Evolutionary conservation across 2,797 vertebrate genomes (phyloP).

Genomic region (Hippoglossus hippoglossus): DNA sequence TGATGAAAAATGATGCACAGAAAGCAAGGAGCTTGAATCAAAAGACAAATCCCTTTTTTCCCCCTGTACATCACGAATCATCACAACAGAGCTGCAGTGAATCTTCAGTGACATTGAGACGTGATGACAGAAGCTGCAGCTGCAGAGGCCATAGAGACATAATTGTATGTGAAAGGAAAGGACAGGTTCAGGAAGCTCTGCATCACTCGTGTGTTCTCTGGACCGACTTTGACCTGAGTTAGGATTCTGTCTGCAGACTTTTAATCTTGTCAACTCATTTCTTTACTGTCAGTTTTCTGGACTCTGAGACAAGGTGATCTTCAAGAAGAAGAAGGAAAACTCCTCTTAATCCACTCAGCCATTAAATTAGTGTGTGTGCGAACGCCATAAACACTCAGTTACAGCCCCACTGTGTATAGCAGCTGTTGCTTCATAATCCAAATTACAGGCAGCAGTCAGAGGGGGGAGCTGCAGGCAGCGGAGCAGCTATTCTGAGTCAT

Average conservation of each 20-base stretch:
- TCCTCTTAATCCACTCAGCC: background rate
- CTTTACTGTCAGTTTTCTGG: background rate
- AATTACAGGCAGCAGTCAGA: constrained; percentile 37
- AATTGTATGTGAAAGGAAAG: background rate
- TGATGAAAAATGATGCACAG: too few species aligned
- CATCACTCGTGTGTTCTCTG: too few species aligned
- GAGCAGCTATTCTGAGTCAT: constrained; percentile 23
- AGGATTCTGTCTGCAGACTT: background rate
- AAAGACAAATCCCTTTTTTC: too few species aligned
- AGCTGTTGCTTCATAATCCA: constrained; percentile 31
- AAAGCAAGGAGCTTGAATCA: too few species aligned
- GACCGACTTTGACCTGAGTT: background rate
- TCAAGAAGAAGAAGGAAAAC: too few species aligned
- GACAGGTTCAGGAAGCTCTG: background rate
- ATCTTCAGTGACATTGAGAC: too few species aligned
- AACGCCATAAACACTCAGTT: background rate
- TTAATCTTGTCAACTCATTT: background rate
- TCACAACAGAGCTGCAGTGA: too few species aligned
- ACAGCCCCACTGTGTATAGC: background rate
- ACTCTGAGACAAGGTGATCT: background rate
- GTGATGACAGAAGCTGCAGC: too few species aligned
- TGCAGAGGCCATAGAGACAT: too few species aligned
- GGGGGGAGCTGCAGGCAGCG: constrained; percentile 60
- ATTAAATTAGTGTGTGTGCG: background rate
- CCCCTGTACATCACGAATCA: too few species aligned